A percentile compares a stretch with the other conserved stretches of the same genome.
These are phyloP conservation scores for Pseudolaguvia tuberculata DNA, from an alignment of 2,113 vertebrate species.

Conservation along the genomic window DNA sequence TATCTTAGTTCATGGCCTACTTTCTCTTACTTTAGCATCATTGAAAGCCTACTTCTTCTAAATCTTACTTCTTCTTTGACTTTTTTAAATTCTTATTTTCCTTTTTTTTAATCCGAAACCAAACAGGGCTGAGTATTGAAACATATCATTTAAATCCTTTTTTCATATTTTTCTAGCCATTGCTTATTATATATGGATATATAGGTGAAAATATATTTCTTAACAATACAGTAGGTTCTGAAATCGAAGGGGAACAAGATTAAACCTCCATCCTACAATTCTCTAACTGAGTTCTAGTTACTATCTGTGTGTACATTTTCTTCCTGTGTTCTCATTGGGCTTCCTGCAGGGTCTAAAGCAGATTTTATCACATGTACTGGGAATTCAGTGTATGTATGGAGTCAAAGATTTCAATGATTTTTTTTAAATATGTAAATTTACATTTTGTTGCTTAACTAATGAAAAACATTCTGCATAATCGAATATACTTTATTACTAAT, in stretches of 20 bases:
- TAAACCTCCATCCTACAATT: neutral
- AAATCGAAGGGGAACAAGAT: neutral
- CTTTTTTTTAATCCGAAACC: too few relatives aligned
- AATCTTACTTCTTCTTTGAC: neutral
- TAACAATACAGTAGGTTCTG: neutral
- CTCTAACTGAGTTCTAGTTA: neutral
- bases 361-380: neutral
- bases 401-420: too few relatives aligned
- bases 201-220: neutral
- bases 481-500: too few relatives aligned
- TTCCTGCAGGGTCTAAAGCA: neutral
- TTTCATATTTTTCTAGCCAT: neutral
- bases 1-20: conserved; percentile 65
- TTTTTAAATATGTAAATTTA: too few relatives aligned
- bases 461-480: too few relatives aligned
- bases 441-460: too few relatives aligned
- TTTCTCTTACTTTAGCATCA: conserved; percentile 53
- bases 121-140: too few relatives aligned
- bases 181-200: neutral
- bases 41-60: conserved; percentile 29
- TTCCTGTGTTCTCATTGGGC: neutral
- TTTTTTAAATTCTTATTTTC: neutral
- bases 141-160: too few relatives aligned
- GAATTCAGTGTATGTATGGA: neutral
- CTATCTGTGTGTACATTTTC: neutral